Percentiles rank a stretch among this genome's conserved stretches.
These are phyloP conservation scores for Bombus waltoni DNA, from an alignment of 1,140 invertebrate genomes.

Conservation along the genomic window DNA sequence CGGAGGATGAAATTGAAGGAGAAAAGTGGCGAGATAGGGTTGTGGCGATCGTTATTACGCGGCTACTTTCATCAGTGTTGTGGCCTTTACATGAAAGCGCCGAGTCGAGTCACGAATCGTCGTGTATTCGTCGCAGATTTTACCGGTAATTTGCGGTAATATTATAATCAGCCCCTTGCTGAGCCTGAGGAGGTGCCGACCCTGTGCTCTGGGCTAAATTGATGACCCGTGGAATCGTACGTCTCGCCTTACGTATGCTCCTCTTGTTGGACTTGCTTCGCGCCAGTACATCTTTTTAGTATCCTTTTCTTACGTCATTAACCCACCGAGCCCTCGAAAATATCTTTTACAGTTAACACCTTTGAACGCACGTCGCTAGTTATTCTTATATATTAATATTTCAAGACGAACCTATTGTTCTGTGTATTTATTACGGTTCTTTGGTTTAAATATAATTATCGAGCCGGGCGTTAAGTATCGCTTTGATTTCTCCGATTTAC, in stretches of 20 bases:
- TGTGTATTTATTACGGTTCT: not conserved
- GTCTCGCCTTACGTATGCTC: conserved; percentile 50
- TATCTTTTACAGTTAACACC: not conserved
- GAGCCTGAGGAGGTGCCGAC: conserved; percentile 48
- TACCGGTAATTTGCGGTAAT: conserved; percentile 74
- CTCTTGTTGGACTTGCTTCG: conserved; percentile 49
- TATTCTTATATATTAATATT: not conserved
- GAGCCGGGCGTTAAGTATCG: too few species aligned
- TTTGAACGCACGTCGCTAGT: not conserved
- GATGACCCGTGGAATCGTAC: conserved; percentile 69
- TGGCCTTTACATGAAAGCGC: not conserved
- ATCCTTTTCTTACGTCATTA: not conserved
- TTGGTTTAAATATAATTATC: not conserved
- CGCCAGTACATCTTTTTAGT: not conserved
- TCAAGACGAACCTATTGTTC: not conserved
- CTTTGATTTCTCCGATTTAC: too few species aligned
- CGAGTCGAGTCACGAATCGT: conserved; percentile 48
- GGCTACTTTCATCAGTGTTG: conserved; percentile 61
- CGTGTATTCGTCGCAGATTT: conserved; percentile 71
- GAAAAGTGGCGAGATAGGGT: conserved; percentile 52
- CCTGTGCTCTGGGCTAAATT: conserved; percentile 59
- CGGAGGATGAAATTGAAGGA: conserved; percentile 23
- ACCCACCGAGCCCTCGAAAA: conserved; percentile 19
- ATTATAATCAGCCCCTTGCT: conserved; percentile 73
- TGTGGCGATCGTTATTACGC: conserved; percentile 53